Percentiles rank a stretch among this genome's conserved stretches.
Evolutionary conservation across 2,888 invertebrate genomes (phyloP).

Genomic region (Heliconius erato): DNA sequence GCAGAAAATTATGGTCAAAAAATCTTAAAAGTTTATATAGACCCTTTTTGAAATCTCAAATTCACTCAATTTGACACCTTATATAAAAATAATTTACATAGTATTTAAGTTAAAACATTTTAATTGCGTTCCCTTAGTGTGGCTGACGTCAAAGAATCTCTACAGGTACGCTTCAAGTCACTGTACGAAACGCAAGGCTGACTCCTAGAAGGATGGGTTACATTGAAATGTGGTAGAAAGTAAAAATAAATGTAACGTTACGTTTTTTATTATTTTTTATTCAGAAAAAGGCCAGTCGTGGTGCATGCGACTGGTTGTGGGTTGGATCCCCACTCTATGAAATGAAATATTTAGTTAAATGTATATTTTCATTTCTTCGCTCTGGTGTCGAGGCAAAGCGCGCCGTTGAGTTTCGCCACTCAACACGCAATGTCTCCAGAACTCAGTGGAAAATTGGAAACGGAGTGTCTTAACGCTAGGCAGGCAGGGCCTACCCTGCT

Average conservation of each 20-base stretch:
- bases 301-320: neutral
- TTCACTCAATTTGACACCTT: neutral
- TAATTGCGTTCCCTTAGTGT: neutral
- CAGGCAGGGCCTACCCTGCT: no score
- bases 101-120: neutral
- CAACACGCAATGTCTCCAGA: no score
- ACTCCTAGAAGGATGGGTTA: constrained; percentile 9
- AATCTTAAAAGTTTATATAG: neutral
- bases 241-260: neutral
- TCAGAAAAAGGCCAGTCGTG: no score
- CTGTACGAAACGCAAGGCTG: neutral
- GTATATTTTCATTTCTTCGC: no score
- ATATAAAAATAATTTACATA: neutral
- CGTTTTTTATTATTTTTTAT: no score
- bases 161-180: constrained; percentile 1
- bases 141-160: constrained; percentile 1
- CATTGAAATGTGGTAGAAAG: neutral
- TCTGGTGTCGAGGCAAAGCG: no score
- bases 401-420: no score
- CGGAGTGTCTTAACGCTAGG: no score
- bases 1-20: neutral
- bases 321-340: no score
- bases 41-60: neutral
- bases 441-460: no score
- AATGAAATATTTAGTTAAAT: no score